phyloP scores from a whole-genome alignment of 2,113 vertebrate genomes.

The Apteryx mantelli region DNA sequence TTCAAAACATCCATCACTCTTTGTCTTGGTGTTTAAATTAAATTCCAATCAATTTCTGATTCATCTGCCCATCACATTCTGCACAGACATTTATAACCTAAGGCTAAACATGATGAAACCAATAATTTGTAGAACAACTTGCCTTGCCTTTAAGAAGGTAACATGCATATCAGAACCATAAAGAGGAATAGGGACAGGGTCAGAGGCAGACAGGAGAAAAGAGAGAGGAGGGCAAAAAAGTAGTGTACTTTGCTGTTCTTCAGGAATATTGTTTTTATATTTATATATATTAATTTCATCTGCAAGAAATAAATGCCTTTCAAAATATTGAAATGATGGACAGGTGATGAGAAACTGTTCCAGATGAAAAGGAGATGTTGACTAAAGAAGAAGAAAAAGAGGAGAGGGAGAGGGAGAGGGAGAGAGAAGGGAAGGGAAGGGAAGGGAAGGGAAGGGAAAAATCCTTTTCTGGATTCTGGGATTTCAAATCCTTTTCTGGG shows the following conservation, averaged over 20 bases:
- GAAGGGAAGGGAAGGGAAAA: neutral
- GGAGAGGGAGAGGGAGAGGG: neutral
- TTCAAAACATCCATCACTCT: neutral
- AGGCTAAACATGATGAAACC: slow-evolving; percentile 6
- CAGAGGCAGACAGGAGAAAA: neutral
- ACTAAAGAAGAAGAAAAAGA: neutral
- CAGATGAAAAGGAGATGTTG: neutral
- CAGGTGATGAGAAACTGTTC: neutral
- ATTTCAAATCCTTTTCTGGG: neutral
- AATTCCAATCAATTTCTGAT: slow-evolving; percentile 27
- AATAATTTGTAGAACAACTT: slow-evolving; percentile 24
- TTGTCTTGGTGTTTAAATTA: neutral
- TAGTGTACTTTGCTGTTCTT: neutral
- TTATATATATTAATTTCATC: neutral
- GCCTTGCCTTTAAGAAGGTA: neutral
- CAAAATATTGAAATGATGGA: neutral
- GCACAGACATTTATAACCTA: neutral
- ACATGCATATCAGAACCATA: neutral
- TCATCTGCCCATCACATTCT: neutral
- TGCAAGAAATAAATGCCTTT: neutral
- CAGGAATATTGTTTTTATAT: neutral
- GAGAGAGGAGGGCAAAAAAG: neutral
- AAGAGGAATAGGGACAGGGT: neutral
- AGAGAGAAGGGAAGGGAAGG: too few relatives aligned
- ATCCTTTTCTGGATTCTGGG: too few relatives aligned